Evolutionary conservation across 1,140 invertebrate species (phyloP), one percentile per base, ranked within the genome.

Genomic region (Atta cephalotes): DNA sequence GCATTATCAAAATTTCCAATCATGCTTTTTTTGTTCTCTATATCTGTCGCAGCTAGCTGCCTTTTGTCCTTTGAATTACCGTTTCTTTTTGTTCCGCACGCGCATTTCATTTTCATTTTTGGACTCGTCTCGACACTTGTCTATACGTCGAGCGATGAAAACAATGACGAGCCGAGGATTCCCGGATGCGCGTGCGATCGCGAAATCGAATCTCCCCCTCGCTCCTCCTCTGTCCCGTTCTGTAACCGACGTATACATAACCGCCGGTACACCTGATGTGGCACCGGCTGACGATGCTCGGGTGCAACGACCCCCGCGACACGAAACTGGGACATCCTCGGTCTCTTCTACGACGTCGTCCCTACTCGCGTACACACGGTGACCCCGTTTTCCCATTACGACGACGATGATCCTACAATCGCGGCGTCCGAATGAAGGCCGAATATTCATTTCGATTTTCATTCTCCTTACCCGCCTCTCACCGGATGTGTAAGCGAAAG

Each of bases 241-340:
- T 21, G 12, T n/a, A 18, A 12, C 60, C 58, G 35, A 10, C 56
- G 66, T 49, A 31, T 35, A 25, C 25, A 60, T 31, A 72, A 58
- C 80, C 68, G 68, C 25, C 18, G 65, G 6, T 16, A 51, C 72
- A 76, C 65, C 53, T 56, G 74, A 49, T 68, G 87, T 21, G 39
- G 66, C 74, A 56, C 74, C 77, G 85, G 39, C 79, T 72, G 87
- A 63, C 74, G 39, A 68, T 51, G 56, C 70, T 31, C 82, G 87
- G 74, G 90, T 90, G 85, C 90, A 91, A 89, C 77, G 90, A 91
- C 85, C 90, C 84, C 14, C 49, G 58, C 5, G 71, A 31, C 51
- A 77, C 70, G 85, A 91, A 91, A 91, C 90, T 89, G 88, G 90
- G 90, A 91, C 90, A 89, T 89, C 86, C 79, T 86, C 88, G 76